Percentiles rank a stretch among this genome's conserved stretches.
Evolutionary conservation across 2,888 invertebrate genomes (phyloP).

Genomic region (Clunio marinus): DNA sequence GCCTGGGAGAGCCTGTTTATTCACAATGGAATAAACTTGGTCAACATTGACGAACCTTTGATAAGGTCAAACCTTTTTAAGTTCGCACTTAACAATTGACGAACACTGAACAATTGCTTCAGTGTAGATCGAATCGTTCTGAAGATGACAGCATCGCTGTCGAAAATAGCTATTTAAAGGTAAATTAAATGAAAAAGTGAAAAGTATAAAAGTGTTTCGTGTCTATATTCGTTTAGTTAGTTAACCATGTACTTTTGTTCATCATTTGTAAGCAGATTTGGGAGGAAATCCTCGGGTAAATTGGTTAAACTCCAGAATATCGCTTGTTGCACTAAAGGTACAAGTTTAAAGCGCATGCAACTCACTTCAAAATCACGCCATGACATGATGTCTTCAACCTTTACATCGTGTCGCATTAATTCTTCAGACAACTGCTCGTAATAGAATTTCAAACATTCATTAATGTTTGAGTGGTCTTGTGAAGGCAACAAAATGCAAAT

Average conservation of each 20-base stretch:
- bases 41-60: too few species aligned
- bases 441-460: slow-evolving; percentile 24
- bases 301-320: slow-evolving; percentile 17
- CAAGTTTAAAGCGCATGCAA: slow-evolving; percentile 6
- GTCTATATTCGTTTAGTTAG: too few species aligned
- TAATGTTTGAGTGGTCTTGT: neutral
- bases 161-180: too few species aligned
- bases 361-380: neutral
- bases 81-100: too few species aligned
- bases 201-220: too few species aligned
- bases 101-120: too few species aligned
- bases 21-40: too few species aligned
- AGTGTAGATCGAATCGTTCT: too few species aligned
- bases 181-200: too few species aligned
- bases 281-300: neutral
- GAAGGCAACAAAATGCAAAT: slow-evolving; percentile 41
- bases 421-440: slow-evolving; percentile 23
- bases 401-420: neutral
- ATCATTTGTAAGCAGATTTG: neutral
- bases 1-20: too few species aligned
- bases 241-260: slow-evolving; percentile 2
- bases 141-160: too few species aligned
- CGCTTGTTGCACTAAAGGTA: slow-evolving; percentile 8
- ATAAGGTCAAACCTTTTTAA: too few species aligned
- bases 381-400: slow-evolving; percentile 2